Percentiles rank a stretch among this genome's conserved stretches.
phyloP scores from a whole-genome alignment of 23 tunicate species.

The Trididemnum miniatum region DNA sequence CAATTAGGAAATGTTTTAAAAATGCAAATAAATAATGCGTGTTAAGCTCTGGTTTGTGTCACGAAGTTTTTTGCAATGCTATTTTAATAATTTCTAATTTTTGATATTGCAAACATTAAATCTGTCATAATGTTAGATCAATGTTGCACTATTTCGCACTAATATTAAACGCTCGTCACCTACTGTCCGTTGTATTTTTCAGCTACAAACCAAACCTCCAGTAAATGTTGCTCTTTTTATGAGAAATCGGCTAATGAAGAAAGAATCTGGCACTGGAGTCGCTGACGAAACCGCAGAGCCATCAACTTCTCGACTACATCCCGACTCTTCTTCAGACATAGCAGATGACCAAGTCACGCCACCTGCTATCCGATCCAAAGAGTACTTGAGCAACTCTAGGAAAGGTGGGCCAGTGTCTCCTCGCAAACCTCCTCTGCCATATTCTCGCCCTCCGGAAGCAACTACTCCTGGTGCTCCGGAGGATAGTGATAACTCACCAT shows the following conservation, averaged over 20 bases:
- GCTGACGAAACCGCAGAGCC: background rate
- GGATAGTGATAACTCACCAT: constrained; percentile 59
- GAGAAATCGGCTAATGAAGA: constrained; percentile 25
- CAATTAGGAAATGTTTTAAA: too few species aligned
- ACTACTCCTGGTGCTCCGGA: background rate
- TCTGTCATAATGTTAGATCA: too few species aligned
- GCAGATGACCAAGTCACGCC: background rate
- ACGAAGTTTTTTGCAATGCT: too few species aligned
- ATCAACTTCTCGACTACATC: background rate
- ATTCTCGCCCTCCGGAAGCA: constrained; percentile 3
- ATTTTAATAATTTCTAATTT: too few species aligned
- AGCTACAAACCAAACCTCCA: background rate
- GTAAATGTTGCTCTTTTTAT: constrained; percentile 47
- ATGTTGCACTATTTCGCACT: too few species aligned
- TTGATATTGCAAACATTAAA: too few species aligned
- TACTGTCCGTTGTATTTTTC: background rate
- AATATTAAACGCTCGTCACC: too few species aligned
- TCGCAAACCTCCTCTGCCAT: constrained; percentile 69
- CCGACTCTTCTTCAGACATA: background rate
- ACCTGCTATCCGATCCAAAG: background rate
- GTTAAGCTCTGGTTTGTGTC: too few species aligned
- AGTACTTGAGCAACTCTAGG: background rate
- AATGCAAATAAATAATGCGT: too few species aligned
- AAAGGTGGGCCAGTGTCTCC: constrained; percentile 70
- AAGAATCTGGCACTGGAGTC: background rate